Base-by-base conservation (phyloP, 1,140 invertebrate species). In the Drosophila nebulosa region DNA sequence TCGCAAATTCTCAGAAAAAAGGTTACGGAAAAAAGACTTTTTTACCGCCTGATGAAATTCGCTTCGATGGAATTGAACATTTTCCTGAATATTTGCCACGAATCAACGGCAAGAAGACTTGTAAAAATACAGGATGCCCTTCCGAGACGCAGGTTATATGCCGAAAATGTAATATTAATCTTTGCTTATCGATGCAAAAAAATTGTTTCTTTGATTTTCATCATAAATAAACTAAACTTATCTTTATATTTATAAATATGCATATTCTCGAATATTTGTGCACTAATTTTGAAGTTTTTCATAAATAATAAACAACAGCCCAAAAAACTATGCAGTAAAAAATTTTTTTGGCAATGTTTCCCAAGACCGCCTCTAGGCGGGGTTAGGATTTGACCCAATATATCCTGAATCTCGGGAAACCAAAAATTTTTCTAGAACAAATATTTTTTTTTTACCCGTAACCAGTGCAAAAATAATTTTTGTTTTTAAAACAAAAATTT, bases 401-500 rank as follows among this genome's bases (percentile, higher is more conserved):
- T n/a, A n/a, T n/a, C n/a, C n/a, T n/a, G n/a, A n/a, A n/a, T n/a
- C n/a, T n/a, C n/a, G n/a, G n/a, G n/a, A n/a, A n/a, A n/a, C 42
- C 18, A 16, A 46, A 46, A 46, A 21, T 46, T 46, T 46, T 46
- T 46, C 14, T 4, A 46, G 16, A 46, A 46, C 14, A 46, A 46
- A 46, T 9, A 46, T 18, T 21, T 46, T 18, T 21, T 46, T 46
- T 46, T 46, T 2, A 21, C 6, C 5, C 14, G 42, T 18, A 46
- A 46, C 10, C 16, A 46, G 18, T 46, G 42, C 42, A 18, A 46
- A 46, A 46, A 46, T 46, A 46, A 46, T 46, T 46, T 46, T 21
- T 46, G 18, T 46, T 46, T 70, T 57, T 55, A 60, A 39, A 14
- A 46, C 30, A 30, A 55, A 55, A 66, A 73, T 68, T 10, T 21